Percentiles rank a stretch among this genome's conserved stretches.
These are phyloP conservation scores for Gastrophysa polygoni DNA, from an alignment of 2,888 invertebrate species.

Conservation along the genomic window DNA sequence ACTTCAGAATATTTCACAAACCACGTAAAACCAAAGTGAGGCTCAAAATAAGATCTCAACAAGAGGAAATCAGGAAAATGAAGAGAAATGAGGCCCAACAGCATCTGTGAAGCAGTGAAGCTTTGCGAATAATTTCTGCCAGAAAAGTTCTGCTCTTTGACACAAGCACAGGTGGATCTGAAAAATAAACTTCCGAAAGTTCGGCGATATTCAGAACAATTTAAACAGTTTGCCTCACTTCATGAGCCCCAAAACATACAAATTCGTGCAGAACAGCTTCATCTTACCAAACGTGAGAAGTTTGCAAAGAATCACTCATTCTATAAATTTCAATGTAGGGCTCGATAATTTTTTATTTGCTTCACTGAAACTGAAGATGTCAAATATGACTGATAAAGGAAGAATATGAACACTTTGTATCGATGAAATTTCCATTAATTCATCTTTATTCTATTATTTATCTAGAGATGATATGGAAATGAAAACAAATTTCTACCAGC, in stretches of 20 bases:
- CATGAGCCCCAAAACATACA: constrained; percentile 5
- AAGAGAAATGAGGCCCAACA: neutral
- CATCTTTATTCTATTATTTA: constrained; percentile 11
- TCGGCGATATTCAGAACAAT: neutral
- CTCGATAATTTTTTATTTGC: constrained; percentile 14
- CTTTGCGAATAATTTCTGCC: constrained; percentile 12
- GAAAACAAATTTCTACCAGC: constrained; percentile 12
- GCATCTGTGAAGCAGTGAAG: neutral
- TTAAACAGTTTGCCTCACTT: neutral
- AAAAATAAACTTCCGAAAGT: neutral
- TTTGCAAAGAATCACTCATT: constrained; percentile 16
- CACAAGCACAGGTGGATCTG: constrained; percentile 5
- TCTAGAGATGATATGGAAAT: constrained; percentile 3
- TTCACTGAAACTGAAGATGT: neutral
- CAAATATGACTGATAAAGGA: constrained; percentile 3
- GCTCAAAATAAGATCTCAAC: neutral
- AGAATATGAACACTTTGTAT: constrained; percentile 10
- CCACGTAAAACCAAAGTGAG: neutral
- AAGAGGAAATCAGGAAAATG: neutral
- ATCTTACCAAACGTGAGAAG: constrained; percentile 5
- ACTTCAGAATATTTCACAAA: neutral
- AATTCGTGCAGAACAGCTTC: constrained; percentile 11
- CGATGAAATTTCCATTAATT: constrained; percentile 16
- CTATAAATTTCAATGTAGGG: constrained; percentile 2
- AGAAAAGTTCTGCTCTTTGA: constrained; percentile 7